phyloP scores from a whole-genome alignment of 2,113 vertebrate species.

The Mesocricetus auratus region DNA sequence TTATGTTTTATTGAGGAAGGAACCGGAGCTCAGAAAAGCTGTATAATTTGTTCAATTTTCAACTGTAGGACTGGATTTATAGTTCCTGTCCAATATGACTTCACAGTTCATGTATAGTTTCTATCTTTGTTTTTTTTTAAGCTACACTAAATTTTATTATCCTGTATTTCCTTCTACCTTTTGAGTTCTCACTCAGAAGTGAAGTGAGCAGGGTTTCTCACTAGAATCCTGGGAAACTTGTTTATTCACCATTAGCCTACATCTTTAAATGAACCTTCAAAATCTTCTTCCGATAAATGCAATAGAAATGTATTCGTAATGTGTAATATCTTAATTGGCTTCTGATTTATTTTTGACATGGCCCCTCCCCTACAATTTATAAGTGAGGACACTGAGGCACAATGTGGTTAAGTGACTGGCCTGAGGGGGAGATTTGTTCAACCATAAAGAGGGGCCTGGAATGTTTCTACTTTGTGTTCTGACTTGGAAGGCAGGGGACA shows the following conservation, averaged over 20 bases:
- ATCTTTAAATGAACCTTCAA: not conserved
- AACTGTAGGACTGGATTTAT: not conserved
- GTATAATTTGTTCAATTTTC: not conserved
- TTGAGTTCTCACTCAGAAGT: accelerated
- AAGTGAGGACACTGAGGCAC: constrained; percentile 11
- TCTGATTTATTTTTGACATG: not conserved
- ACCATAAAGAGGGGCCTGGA: constrained; percentile 50
- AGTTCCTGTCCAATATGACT: not conserved
- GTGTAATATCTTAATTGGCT: not conserved
- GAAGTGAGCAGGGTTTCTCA: not conserved
- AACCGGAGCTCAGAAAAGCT: not conserved
- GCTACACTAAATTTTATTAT: not conserved
- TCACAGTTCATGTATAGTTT: not conserved
- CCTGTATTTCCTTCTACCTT: not conserved
- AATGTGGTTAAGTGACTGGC: constrained; percentile 27
- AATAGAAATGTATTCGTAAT: not conserved
- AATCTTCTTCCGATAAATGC: not conserved
- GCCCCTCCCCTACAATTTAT: not conserved
- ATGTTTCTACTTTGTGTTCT: constrained; percentile 43
- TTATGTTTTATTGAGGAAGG: not conserved
- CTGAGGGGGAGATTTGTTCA: constrained; percentile 36
- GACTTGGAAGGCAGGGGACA: constrained; percentile 61
- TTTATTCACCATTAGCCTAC: not conserved
- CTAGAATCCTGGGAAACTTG: not conserved
- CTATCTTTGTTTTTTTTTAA: not conserved